Evolutionary conservation across 1,140 invertebrate genomes (phyloP), one percentile per base, ranked within the genome.

Genomic region (Oryctes rhinoceros): DNA sequence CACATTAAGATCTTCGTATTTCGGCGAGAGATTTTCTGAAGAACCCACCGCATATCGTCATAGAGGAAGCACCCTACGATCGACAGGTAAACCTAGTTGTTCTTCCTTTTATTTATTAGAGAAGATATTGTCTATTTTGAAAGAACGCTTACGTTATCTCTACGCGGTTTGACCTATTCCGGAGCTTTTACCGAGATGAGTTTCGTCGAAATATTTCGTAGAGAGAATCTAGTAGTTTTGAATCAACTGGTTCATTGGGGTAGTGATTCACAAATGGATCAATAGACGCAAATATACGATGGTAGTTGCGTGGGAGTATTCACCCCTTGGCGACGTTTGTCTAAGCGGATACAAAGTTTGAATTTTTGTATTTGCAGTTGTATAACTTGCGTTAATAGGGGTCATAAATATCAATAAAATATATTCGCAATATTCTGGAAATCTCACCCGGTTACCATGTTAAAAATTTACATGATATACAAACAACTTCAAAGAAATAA

Each of bases 191-290:
- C 6, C n/a, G 3, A 15, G 15, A 6, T 18, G 53, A 18, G 4
- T 11, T 18, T 59, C 5, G 20, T n/a, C 18, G 11, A 18, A 59
- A 59, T 7, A 7, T 59, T 18, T 2, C 6, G 53, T 59, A 59
- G 7, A n/a, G 18, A 15, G 53, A n/a, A 59, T 18, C 5, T 18
- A 59, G 39, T 59, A 71, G 65, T 71, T 71, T 37, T 30, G 65
- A 79, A 81, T 81, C 80, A 81, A 81, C 80, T 81, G 80, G 80
- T 81, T 81, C 77, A 81, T 81, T 78, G 47, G 77, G 78, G 78
- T 74, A 79, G 67, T 81, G 78, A 81, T 79, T 81, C 80, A 78
- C 80, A 78, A 76, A 78, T 74, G 67, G 80, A 81, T 81, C 80
- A 78, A 81, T 81, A 79, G 80, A 75, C 77, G 78, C 80, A 78